These are phyloP conservation scores for Xylocopa sonorina DNA, from an alignment of 1,140 invertebrate species.

Conservation along the genomic window DNA sequence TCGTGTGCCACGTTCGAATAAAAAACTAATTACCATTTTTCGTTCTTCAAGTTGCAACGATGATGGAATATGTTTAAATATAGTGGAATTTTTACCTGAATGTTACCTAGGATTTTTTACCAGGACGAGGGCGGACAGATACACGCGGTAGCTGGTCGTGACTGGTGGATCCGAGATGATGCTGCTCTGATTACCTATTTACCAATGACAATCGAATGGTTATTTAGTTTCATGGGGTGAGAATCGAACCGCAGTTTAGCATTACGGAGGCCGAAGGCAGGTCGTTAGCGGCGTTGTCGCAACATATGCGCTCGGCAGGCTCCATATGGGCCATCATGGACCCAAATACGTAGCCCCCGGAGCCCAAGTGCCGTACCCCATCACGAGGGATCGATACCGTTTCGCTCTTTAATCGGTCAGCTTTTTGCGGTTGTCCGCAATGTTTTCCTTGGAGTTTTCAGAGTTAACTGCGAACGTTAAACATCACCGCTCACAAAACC, in stretches of 20 bases:
- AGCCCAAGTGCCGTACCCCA: slow-evolving; percentile 43
- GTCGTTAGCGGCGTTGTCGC: slow-evolving; percentile 81
- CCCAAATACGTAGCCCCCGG: slow-evolving; percentile 71
- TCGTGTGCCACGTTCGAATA: not conserved
- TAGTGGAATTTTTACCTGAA: not conserved
- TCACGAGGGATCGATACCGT: slow-evolving; percentile 72
- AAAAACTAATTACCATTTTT: not conserved
- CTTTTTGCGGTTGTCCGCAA: slow-evolving; percentile 64
- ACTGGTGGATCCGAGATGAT: slow-evolving; percentile 31
- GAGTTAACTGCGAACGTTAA: not conserved
- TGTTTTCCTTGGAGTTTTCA: slow-evolving; percentile 15
- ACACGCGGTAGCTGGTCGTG: not conserved
- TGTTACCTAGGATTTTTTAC: not conserved
- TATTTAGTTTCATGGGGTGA: slow-evolving; percentile 78
- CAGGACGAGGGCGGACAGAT: too few species aligned
- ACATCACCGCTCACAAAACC: not conserved
- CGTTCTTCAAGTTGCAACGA: too few species aligned
- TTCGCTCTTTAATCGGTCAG: slow-evolving; percentile 74
- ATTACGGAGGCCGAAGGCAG: slow-evolving; percentile 78
- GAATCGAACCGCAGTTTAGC: slow-evolving; percentile 81
- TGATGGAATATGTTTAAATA: not conserved
- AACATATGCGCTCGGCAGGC: slow-evolving; percentile 82
- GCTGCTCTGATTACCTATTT: slow-evolving; percentile 75
- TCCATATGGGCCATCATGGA: slow-evolving; percentile 80
- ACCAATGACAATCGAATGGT: slow-evolving; percentile 78